These are phyloP conservation scores for Camptogramma bilineatum DNA, from an alignment of 2,888 invertebrate species.

Conservation along the genomic window DNA sequence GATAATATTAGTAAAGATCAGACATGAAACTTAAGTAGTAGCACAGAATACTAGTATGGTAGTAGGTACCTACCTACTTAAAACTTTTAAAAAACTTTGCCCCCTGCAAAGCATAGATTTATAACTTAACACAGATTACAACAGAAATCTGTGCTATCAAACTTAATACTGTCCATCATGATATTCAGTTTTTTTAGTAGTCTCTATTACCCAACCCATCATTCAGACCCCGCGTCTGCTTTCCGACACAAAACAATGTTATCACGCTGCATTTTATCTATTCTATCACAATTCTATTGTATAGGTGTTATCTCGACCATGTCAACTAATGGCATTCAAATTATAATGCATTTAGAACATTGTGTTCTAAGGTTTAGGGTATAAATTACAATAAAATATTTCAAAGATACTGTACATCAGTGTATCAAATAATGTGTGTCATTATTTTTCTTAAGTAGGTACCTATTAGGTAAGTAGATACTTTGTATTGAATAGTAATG, in stretches of 20 bases:
- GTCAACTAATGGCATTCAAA: constrained; percentile 20
- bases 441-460: not conserved
- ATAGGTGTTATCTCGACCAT: constrained; percentile 35
- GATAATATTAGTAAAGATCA: too few species aligned
- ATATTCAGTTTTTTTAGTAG: not conserved
- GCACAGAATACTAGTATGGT: too few species aligned
- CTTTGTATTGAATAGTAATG: too few species aligned
- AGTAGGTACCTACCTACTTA: too few species aligned
- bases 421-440: not conserved
- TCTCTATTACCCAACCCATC: not conserved
- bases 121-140: too few species aligned
- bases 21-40: too few species aligned
- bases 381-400: constrained; percentile 9
- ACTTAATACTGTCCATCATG: not conserved
- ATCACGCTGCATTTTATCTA: constrained; percentile 26
- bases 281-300: constrained; percentile 37
- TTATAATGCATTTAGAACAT: constrained; percentile 1
- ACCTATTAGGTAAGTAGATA: too few species aligned
- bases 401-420: not conserved
- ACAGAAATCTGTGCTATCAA: not conserved
- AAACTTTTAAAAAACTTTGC: too few species aligned
- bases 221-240: not conserved
- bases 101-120: too few species aligned
- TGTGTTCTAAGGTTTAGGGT: constrained; percentile 13
- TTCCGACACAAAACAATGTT: constrained; percentile 22